Percentiles rank a stretch among this genome's conserved stretches.
These are phyloP conservation scores for Melanotaenia trifasciata DNA, from an alignment of 2,797 vertebrate species.

Conservation along the genomic window DNA sequence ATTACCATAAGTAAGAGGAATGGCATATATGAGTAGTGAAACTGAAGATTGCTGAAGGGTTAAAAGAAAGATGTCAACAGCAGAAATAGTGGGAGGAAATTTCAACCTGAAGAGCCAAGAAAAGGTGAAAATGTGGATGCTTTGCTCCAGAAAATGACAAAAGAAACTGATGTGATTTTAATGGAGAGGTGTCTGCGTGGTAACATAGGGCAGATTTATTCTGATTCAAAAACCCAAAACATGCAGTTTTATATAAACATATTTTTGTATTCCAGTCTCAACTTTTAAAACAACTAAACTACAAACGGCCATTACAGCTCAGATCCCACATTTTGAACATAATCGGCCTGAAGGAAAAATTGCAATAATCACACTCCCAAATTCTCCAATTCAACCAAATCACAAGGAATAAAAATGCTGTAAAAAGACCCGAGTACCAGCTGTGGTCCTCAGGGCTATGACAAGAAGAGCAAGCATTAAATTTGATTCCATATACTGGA, in stretches of 20 bases:
- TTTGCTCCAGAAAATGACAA: neutral
- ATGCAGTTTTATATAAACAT: constrained; percentile 30
- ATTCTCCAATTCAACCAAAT: constrained; percentile 8
- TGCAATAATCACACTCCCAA: neutral
- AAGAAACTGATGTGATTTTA: neutral
- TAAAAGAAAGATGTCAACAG: constrained; percentile 12
- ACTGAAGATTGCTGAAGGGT: constrained; percentile 4
- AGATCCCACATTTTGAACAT: constrained; percentile 21
- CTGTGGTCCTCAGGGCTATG: constrained; percentile 28
- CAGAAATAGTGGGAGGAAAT: constrained; percentile 5
- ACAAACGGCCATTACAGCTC: constrained; percentile 7
- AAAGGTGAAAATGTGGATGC: constrained; percentile 13
- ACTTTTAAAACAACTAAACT: constrained; percentile 9
- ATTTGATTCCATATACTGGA: constrained; percentile 54
- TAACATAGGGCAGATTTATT: constrained; percentile 18
- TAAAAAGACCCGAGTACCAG: constrained; percentile 16
- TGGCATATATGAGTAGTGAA: neutral
- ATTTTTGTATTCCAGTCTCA: constrained; percentile 6
- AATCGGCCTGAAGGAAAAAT: constrained; percentile 4
- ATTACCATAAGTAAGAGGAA: neutral
- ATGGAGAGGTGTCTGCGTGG: neutral
- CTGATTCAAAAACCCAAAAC: neutral
- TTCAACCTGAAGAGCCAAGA: constrained; percentile 17
- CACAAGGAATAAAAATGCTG: constrained; percentile 29
- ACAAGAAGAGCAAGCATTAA: constrained; percentile 23